These are phyloP conservation scores for Lasioglossum albipes DNA, from an alignment of 1,140 invertebrate genomes.

Conservation along the genomic window DNA sequence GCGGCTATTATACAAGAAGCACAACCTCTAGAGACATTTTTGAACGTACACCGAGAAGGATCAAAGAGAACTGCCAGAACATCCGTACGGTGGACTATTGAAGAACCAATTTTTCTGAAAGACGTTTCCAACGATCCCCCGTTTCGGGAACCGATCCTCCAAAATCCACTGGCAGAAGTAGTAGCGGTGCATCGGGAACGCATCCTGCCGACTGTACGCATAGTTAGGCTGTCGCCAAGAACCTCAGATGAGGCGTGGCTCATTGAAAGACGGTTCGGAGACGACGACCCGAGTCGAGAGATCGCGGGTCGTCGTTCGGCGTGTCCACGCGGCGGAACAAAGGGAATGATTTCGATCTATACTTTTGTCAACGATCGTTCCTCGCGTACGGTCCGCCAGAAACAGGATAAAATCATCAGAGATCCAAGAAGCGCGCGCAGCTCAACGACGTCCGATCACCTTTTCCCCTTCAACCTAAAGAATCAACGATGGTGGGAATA, in stretches of 20 bases:
- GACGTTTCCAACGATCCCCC: no score
- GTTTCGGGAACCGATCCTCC: no score
- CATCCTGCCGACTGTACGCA: no score
- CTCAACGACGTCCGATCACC: constrained; percentile 12
- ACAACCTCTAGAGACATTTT: background rate
- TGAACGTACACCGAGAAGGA: background rate
- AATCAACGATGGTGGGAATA: constrained; percentile 33
- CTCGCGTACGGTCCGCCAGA: background rate
- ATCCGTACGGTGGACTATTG: no score
- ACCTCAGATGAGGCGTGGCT: constrained; percentile 8
- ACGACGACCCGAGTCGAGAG: no score
- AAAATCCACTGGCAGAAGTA: no score
- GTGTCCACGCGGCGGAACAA: background rate
- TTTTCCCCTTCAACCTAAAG: background rate
- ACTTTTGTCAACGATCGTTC: constrained; percentile 11
- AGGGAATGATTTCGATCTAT: background rate
- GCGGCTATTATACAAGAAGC: background rate
- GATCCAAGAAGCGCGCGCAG: constrained; percentile 16
- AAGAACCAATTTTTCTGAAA: no score
- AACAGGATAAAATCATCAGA: constrained; percentile 7
- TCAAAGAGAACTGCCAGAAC: background rate
- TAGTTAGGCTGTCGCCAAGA: constrained; percentile 26
- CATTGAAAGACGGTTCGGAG: no score
- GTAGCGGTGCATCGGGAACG: no score
- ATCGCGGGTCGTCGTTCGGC: background rate